Evolutionary conservation across 2,797 vertebrate genomes (phyloP).

Genomic region (Lindbergichthys nudifrons): DNA sequence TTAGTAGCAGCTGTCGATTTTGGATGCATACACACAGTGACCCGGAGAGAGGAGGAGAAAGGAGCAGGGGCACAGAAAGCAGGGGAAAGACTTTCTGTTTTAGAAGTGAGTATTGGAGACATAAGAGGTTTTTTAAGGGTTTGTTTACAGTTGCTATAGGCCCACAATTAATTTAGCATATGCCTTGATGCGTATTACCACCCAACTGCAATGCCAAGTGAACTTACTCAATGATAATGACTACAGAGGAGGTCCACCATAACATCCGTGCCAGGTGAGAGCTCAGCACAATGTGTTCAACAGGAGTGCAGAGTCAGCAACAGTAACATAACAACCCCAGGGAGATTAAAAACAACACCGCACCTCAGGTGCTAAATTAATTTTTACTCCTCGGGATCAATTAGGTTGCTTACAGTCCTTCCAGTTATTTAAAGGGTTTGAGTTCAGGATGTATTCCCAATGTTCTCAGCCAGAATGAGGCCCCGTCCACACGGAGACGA

Average conservation of each 20-base stretch:
- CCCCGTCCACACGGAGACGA: too few species aligned
- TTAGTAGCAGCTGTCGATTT: conserved; percentile 71
- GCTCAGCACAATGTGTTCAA: conserved; percentile 14
- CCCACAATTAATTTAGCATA: conserved; percentile 82
- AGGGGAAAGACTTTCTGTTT: conserved; percentile 3
- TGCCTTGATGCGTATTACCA: conserved; percentile 83
- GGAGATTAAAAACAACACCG: conserved; percentile 42
- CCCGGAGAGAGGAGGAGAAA: conserved; percentile 23
- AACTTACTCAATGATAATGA: conserved; percentile 8
- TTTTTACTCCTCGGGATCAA: conserved; percentile 65
- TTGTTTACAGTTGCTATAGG: conserved; percentile 80
- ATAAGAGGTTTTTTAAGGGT: conserved; percentile 71
- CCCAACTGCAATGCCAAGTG: conserved; percentile 13
- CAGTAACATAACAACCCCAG: conserved; percentile 48
- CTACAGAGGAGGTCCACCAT: neutral
- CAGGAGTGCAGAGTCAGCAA: conserved; percentile 22
- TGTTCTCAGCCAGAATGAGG: conserved; percentile 11
- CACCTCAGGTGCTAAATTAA: conserved; percentile 58
- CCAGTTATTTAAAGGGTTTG: conserved; percentile 23
- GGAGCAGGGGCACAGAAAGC: neutral
- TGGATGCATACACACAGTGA: conserved; percentile 40
- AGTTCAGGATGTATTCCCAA: neutral
- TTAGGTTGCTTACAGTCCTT: conserved; percentile 52
- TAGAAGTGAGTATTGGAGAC: conserved; percentile 38
- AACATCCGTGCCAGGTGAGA: neutral